Conservation (phyloP, 1,140 invertebrate genomes). For the Procambarus virginalis region DNA sequence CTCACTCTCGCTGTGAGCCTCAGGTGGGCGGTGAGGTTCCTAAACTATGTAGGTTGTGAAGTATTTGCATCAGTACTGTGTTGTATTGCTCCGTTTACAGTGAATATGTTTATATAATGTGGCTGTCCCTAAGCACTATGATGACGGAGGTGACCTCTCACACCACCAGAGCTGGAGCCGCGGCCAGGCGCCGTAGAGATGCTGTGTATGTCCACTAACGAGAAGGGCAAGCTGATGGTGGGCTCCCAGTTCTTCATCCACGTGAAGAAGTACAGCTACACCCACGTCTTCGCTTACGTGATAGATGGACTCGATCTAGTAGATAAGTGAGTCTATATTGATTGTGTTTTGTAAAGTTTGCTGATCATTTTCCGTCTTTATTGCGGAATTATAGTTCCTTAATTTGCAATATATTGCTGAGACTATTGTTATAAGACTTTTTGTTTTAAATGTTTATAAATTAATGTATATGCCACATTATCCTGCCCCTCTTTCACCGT, state of each 20-base stretch:
- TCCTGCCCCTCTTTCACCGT: too few relatives aligned
- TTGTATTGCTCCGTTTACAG: too few relatives aligned
- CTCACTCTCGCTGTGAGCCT: too few relatives aligned
- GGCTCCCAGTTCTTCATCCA: slow-evolving; percentile 88
- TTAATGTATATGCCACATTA: too few relatives aligned
- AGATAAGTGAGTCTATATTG: slow-evolving; percentile 76
- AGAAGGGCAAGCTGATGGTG: slow-evolving; percentile 86
- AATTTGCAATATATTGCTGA: too few relatives aligned
- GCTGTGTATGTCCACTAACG: slow-evolving; percentile 86
- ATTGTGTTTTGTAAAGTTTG: background rate
- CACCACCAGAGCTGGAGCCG: slow-evolving; percentile 59
- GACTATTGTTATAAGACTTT: too few relatives aligned
- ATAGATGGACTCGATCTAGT: slow-evolving; percentile 87
- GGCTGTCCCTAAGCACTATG: background rate
- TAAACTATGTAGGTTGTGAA: too few relatives aligned
- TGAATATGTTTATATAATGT: too few relatives aligned
- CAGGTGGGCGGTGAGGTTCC: too few relatives aligned
- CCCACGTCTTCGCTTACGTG: slow-evolving; percentile 87
- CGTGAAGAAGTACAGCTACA: slow-evolving; percentile 79
- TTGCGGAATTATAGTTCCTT: too few relatives aligned
- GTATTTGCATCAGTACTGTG: background rate
- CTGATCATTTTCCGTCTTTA: too few relatives aligned
- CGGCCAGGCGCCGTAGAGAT: slow-evolving; percentile 86
- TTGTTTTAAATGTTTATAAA: too few relatives aligned
- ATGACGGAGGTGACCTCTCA: background rate